phyloP scores from a whole-genome alignment of 2,797 vertebrate genomes.

The Gadopsis bispinosus region DNA sequence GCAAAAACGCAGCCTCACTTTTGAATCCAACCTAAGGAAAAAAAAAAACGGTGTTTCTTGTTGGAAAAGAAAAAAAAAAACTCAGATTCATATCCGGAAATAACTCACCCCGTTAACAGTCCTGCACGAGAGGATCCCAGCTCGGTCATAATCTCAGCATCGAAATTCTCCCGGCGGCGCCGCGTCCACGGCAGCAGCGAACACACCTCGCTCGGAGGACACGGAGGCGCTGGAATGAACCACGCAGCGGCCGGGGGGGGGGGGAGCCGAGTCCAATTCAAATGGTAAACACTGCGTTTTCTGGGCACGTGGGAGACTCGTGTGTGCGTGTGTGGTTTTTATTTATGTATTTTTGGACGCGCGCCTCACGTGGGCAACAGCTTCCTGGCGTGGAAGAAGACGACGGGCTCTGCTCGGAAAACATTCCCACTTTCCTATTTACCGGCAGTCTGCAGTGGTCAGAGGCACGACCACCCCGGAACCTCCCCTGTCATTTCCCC shows the following conservation, averaged over 20 bases:
- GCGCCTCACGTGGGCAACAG: background rate
- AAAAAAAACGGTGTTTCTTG: background rate
- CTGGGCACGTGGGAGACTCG: conserved; percentile 1
- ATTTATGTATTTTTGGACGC: background rate
- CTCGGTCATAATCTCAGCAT: conserved; percentile 31
- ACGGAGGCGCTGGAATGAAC: conserved; percentile 72
- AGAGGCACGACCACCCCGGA: conserved; percentile 18
- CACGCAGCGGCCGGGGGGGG: conserved; percentile 45
- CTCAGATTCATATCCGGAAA: background rate
- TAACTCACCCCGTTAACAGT: conserved; percentile 71
- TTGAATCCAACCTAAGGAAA: conserved; percentile 6
- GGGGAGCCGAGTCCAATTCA: conserved; percentile 31
- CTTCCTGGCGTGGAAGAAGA: background rate
- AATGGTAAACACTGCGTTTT: conserved; percentile 34
- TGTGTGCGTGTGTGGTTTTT: background rate
- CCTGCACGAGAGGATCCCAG: conserved; percentile 26
- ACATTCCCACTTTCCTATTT: conserved; percentile 37
- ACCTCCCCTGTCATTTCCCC: conserved; percentile 3
- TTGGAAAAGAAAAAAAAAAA: conserved; percentile 6
- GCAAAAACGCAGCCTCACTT: conserved; percentile 50
- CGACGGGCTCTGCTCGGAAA: background rate
- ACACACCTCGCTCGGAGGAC: conserved; percentile 53
- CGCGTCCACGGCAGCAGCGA: conserved; percentile 12
- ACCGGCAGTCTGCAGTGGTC: conserved; percentile 43
- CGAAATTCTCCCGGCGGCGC: background rate